These are phyloP conservation scores for Dipus sagitta DNA, from an alignment of 2,797 vertebrate species.

Conservation along the genomic window DNA sequence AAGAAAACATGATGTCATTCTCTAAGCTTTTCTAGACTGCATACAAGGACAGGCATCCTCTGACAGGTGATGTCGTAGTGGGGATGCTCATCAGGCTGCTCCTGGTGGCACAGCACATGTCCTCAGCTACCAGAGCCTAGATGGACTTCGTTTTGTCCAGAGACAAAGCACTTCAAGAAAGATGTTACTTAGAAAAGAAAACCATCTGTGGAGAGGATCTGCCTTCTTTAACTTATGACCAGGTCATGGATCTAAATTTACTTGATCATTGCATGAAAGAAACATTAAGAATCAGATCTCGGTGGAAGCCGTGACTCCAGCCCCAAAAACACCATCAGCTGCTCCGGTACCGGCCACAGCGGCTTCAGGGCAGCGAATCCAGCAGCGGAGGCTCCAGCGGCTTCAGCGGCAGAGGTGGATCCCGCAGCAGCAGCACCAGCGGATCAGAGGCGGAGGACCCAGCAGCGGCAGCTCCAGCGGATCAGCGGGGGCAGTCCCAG, in stretches of 20 bases:
- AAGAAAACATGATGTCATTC: conserved; percentile 94
- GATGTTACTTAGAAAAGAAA: conserved; percentile 94
- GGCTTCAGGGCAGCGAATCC: too few relatives aligned
- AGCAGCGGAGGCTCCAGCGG: too few relatives aligned
- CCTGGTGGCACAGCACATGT: conserved; percentile 97
- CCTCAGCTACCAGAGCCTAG: conserved; percentile 98
- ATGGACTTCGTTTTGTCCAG: conserved; percentile 96
- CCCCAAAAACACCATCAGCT: too few relatives aligned
- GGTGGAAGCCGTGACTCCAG: too few relatives aligned
- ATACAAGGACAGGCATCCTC: conserved; percentile 92
- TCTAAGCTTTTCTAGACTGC: conserved; percentile 96
- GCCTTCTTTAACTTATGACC: conserved; percentile 91
- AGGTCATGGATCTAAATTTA: conserved; percentile 86
- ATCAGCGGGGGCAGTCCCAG: too few relatives aligned
- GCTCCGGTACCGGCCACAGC: too few relatives aligned
- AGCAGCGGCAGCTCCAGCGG: too few relatives aligned
- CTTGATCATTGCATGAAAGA: too few relatives aligned
- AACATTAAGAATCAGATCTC: too few relatives aligned
- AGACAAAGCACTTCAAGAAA: conserved; percentile 91
- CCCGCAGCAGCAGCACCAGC: too few relatives aligned
- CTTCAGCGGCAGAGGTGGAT: too few relatives aligned
- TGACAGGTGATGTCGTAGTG: conserved; percentile 93
- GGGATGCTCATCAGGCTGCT: conserved; percentile 97
- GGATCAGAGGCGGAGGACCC: too few relatives aligned
- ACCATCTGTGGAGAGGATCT: conserved; percentile 92